Conservation (phyloP, 53 echinoderm and acorn worm genomes). For the Zoroaster sp. region DNA sequence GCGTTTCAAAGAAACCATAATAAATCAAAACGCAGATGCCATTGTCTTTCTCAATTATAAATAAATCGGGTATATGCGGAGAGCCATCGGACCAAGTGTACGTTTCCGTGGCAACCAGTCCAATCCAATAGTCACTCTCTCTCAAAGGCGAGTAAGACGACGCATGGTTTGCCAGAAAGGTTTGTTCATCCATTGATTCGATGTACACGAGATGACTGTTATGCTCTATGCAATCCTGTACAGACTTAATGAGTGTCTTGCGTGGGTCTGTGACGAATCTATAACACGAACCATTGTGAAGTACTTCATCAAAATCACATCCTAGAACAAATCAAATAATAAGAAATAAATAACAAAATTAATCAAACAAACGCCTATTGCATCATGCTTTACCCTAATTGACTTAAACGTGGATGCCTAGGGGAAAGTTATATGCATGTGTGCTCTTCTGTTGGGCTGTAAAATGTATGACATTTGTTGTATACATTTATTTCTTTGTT, state of each 20-base stretch:
- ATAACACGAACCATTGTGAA: background rate
- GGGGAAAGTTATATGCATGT: no score
- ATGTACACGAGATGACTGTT: background rate
- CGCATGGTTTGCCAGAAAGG: background rate
- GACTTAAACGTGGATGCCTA: no score
- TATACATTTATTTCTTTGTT: no score
- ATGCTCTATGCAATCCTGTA: background rate
- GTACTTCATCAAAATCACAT: background rate
- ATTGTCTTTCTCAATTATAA: background rate
- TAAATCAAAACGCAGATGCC: background rate
- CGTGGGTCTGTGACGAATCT: background rate
- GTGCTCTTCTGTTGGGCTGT: no score
- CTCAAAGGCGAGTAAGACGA: background rate
- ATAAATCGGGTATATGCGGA: background rate
- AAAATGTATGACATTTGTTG: no score
- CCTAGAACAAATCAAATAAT: background rate
- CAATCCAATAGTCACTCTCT: background rate
- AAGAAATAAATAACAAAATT: background rate
- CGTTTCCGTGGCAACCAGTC: background rate
- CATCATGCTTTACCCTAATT: no score
- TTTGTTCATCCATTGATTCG: background rate
- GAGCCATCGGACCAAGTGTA: background rate
- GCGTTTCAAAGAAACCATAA: background rate
- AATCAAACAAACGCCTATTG: no score
- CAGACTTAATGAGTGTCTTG: background rate